Conservation (phyloP, 2,797 vertebrate species). For the Acomys russatus region DNA sequence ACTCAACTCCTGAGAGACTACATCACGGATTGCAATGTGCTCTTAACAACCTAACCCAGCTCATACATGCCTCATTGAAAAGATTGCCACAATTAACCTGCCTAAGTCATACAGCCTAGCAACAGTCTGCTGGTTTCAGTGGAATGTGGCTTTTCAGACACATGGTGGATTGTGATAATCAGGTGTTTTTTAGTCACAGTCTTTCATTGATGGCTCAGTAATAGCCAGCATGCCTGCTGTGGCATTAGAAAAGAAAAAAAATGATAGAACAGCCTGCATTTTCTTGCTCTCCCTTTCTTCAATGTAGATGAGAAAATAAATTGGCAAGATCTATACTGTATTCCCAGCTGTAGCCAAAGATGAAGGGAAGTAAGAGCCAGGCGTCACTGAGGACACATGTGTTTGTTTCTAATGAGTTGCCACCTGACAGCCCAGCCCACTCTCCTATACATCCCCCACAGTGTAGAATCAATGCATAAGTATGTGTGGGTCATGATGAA, state of each 20-base stretch:
- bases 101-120: neutral
- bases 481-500: constrained; percentile 65
- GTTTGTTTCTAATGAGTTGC: neutral
- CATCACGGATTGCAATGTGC: neutral
- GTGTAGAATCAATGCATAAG: neutral
- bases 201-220: neutral
- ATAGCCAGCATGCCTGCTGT: neutral
- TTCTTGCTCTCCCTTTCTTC: neutral
- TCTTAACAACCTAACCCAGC: constrained; percentile 21
- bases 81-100: neutral
- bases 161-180: neutral
- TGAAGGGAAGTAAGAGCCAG: neutral
- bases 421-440: neutral
- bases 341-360: neutral
- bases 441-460: neutral
- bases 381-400: neutral
- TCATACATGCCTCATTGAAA: neutral
- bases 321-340: neutral
- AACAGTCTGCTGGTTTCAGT: neutral
- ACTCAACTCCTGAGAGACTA: neutral
- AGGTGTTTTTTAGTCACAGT: neutral
- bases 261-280: neutral
- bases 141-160: neutral
- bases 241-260: neutral
- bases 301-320: neutral